Base-by-base conservation (phyloP, 2,888 invertebrate genomes). In the Sympetrum striolatum region DNA sequence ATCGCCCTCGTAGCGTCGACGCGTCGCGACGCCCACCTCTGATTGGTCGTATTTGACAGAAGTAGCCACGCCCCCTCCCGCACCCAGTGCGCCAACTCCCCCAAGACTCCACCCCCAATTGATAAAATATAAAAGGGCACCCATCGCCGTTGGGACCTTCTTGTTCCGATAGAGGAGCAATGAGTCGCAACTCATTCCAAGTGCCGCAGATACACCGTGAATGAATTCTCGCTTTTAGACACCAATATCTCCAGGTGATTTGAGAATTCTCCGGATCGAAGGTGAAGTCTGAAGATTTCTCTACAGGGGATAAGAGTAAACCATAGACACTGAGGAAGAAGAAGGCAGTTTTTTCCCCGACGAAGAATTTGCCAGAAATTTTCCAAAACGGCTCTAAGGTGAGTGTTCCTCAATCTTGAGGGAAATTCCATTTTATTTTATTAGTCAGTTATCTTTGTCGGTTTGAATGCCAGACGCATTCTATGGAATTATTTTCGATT, bases 341-440 rank as follows among this genome's bases (percentile, higher is more conserved):
- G 53, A 4, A 2, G 35, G 35, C 37, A 22, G 60, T 37, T 37
- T 2, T 39, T 86, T 39, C n/a, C 86, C 8, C 5, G 53, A 35
- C 22, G 18, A 18, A 10, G 82, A 39, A 53, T 37, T 60, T 60
- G n/a, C 10, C 22, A 18, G 0, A 18, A n/a, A 35, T 10, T 37
- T 22, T 35, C 22, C 86, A 86, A 86, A 35, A 86, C 86, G 86
- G 86, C 86, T 86, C 60, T 86, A 86, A 86, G 86, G 86, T 86
- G 8, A 86, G 86, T 37, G 12, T 64, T 31, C 8, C 14, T 14
- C 8, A 48, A 58, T 58, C 35, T 82, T 82, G 6, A 44, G 4
- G 44, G 44, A 44, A 44, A 44, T 44, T 10, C 44, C 44, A 0
- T 39, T 39, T 6, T 39, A 39, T 8, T 44, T 44, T 44, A n/a